Evolutionary conservation across 2,113 vertebrate genomes (phyloP).

Genomic region (Bufo gargarizans): DNA sequence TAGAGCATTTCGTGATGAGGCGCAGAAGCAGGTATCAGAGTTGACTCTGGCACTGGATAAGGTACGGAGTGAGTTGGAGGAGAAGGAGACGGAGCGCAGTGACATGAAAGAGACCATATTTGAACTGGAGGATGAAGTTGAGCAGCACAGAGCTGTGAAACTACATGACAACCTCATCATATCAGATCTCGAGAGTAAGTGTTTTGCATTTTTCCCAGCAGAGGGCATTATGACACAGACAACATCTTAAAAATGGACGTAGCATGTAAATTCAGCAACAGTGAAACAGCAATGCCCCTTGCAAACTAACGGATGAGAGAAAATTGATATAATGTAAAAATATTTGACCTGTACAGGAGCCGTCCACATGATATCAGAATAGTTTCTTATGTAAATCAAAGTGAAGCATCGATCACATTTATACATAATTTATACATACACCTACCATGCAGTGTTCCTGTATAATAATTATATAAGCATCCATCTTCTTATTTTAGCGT

Average conservation of each 20-base stretch:
- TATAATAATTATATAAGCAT: too few relatives aligned
- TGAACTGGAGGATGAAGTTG: slow-evolving; percentile 94
- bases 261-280: background rate
- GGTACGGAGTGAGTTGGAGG: slow-evolving; percentile 82
- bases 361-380: background rate
- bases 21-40: slow-evolving; percentile 86
- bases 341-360: background rate
- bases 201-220: background rate
- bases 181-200: slow-evolving; percentile 92
- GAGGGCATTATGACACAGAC: slow-evolving; percentile 18
- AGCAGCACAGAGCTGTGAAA: slow-evolving; percentile 93
- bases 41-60: slow-evolving; percentile 85
- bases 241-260: background rate
- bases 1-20: slow-evolving; percentile 85
- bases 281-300: background rate
- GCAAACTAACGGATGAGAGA: background rate
- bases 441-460: too few relatives aligned
- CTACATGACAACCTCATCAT: slow-evolving; percentile 96
- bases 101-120: slow-evolving; percentile 98
- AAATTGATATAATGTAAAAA: background rate
- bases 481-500: too few relatives aligned
- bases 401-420: too few relatives aligned
- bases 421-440: too few relatives aligned
- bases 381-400: background rate
- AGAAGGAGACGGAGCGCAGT: slow-evolving; percentile 88